A percentile compares a stretch with the other conserved stretches of the same genome.
phyloP scores from a whole-genome alignment of 2,888 invertebrate genomes.

The Lordiphosa andalusiaca region DNA sequence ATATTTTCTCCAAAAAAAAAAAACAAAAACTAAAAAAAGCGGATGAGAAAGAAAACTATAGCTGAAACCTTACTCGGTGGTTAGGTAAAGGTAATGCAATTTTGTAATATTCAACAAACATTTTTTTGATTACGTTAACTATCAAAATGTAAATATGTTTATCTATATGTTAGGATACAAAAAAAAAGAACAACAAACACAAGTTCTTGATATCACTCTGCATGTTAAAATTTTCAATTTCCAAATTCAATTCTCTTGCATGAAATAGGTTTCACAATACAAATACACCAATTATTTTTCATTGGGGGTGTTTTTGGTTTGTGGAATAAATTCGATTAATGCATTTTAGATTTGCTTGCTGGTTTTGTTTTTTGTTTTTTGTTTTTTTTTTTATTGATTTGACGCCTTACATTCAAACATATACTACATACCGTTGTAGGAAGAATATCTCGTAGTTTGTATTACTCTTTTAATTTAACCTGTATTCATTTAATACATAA shows the following conservation, averaged over 20 bases:
- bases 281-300: constrained; percentile 45
- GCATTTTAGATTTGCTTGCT: constrained; percentile 18
- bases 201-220: constrained; percentile 64
- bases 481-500: constrained; percentile 35
- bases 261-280: constrained; percentile 58
- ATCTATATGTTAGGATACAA: background rate
- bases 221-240: constrained; percentile 41
- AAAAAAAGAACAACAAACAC: constrained; percentile 8
- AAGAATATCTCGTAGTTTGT: constrained; percentile 26
- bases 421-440: constrained; percentile 5
- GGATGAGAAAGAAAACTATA: constrained; percentile 16
- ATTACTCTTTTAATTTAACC: constrained; percentile 23
- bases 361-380: constrained; percentile 1
- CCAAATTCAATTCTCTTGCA: constrained; percentile 72
- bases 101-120: constrained; percentile 4
- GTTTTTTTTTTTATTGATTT: constrained; percentile 7
- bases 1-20: constrained; percentile 16
- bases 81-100: constrained; percentile 13
- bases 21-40: constrained; percentile 16
- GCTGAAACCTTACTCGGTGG: constrained; percentile 44
- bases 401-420: constrained; percentile 8
- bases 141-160: constrained; percentile 2
- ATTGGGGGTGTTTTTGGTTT: constrained; percentile 13
- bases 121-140: constrained; percentile 9
- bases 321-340: constrained; percentile 42